phyloP scores from a whole-genome alignment of 2,888 invertebrate genomes.

The Mythimna lalbum region DNA sequence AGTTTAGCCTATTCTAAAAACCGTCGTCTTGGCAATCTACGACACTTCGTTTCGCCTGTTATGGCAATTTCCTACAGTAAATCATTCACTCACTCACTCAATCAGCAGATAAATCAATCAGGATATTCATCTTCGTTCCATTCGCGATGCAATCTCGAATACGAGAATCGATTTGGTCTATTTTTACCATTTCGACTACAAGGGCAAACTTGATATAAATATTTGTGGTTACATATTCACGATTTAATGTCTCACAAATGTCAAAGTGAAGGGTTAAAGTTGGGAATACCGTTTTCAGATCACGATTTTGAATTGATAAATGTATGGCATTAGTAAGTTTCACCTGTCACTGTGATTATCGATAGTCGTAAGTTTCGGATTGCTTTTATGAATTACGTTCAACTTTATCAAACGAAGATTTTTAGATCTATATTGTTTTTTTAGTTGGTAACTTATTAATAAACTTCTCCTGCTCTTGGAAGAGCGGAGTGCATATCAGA shows the following conservation, averaged over 20 bases:
- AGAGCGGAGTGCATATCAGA: too few relatives aligned
- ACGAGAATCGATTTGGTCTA: conserved; percentile 51
- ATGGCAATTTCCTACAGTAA: conserved; percentile 28
- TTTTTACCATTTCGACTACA: conserved; percentile 42
- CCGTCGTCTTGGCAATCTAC: neutral
- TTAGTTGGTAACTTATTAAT: too few relatives aligned
- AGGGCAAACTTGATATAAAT: conserved; percentile 12
- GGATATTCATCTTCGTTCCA: conserved; percentile 51
- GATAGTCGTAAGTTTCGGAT: neutral
- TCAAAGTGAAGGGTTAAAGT: conserved; percentile 14
- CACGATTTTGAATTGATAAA: conserved; percentile 10
- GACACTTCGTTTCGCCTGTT: neutral
- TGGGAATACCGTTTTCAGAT: conserved; percentile 5
- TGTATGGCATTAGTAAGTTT: conserved; percentile 3
- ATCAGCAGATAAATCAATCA: conserved; percentile 44
- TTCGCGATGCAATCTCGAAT: conserved; percentile 47
- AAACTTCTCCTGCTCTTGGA: too few relatives aligned
- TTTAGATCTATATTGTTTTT: too few relatives aligned
- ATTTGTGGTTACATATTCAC: conserved; percentile 28
- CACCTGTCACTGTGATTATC: too few relatives aligned
- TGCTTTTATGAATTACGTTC: conserved; percentile 1
- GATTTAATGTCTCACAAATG: conserved; percentile 33
- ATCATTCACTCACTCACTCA: conserved; percentile 29
- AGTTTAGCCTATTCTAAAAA: neutral
- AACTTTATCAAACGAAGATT: too few relatives aligned